Base-by-base conservation (phyloP, 2,888 invertebrate genomes). In the Oasisia sp. region DNA sequence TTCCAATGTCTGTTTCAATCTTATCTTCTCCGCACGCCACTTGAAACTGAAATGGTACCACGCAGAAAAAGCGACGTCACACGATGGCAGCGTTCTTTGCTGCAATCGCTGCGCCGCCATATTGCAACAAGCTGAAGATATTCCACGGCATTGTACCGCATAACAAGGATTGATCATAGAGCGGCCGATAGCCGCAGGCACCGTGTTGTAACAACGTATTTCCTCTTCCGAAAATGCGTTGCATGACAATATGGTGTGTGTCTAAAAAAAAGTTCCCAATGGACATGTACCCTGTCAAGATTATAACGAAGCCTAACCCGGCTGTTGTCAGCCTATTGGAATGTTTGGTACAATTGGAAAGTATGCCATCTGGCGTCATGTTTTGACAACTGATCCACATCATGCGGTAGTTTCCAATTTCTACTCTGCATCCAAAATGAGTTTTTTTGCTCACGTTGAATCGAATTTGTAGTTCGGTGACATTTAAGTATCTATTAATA, bases 1-100 rank as follows among this genome's bases (percentile, higher is more conserved):
- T 74, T 74, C 74, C 74, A 74, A 74, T 27, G 74, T 74, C 74
- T n/a, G 74, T 74, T 74, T 74, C 74, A 74, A 74, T 74, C 74
- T 74, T 74, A 74, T 74, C 74, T 74, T 74, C 74, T 74, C 74
- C n/a, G 74, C 2, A 74, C 27, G 74, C 74, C 74, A 27, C 74
- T 27, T 19, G 74, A 74, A 74, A 74, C 74, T 74, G 74, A 74
- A 74, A 74, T 74, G 27, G 74, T 74, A 74, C 7, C 7, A n/a
- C 7, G 74, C 74, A 74, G 27, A 74, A 74, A 74, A 74, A 74
- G 74, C 7, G 74, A 74, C 27, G 74, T 74, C 74, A 74, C n/a
- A 74, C 27, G 74, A 19, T 74, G 9, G 74, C 74, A 74, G 74
- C 74, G 27, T 74, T 74, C 27, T 74, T 27, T 74, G 74, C 74